These are phyloP conservation scores for Falco concolor DNA, from an alignment of 2,797 vertebrate species.

Conservation along the genomic window DNA sequence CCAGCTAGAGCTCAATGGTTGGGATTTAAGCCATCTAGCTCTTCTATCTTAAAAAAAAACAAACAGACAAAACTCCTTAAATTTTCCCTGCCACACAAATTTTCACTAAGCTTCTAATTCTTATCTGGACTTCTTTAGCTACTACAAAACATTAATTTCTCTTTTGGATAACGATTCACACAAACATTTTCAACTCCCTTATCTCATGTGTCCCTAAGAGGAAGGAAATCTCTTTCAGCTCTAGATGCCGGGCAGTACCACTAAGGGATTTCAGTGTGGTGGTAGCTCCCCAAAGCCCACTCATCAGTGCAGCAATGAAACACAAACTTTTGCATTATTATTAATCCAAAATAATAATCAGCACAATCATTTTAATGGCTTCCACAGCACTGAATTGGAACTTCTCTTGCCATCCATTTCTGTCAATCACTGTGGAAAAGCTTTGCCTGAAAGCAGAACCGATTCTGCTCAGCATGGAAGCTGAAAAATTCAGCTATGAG, in stretches of 20 bases:
- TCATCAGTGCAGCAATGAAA: slow-evolving; percentile 30
- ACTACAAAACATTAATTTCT: slow-evolving; percentile 1
- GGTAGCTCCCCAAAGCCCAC: slow-evolving; percentile 4
- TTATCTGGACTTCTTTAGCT: background rate
- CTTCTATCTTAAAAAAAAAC: background rate
- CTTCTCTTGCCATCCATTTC: background rate
- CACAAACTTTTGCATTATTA: slow-evolving; percentile 44
- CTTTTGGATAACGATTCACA: slow-evolving; percentile 20
- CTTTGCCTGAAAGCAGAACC: slow-evolving; percentile 16
- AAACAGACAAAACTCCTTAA: background rate
- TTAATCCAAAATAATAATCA: slow-evolving; percentile 58
- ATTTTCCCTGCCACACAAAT: background rate
- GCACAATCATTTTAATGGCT: background rate
- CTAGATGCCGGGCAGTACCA: background rate
- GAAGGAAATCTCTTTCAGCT: slow-evolving; percentile 30
- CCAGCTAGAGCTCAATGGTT: background rate
- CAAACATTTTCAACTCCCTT: slow-evolving; percentile 27
- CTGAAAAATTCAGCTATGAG: background rate
- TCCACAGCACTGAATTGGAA: slow-evolving; percentile 13
- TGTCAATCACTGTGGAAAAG: slow-evolving; percentile 52
- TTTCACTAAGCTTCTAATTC: background rate
- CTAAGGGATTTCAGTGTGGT: background rate
- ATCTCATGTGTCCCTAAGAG: slow-evolving; percentile 7
- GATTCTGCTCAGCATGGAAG: slow-evolving; percentile 45
- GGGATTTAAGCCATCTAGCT: background rate